Base-by-base conservation (phyloP, 2,888 invertebrate genomes). In the Euplexia lucipara region DNA sequence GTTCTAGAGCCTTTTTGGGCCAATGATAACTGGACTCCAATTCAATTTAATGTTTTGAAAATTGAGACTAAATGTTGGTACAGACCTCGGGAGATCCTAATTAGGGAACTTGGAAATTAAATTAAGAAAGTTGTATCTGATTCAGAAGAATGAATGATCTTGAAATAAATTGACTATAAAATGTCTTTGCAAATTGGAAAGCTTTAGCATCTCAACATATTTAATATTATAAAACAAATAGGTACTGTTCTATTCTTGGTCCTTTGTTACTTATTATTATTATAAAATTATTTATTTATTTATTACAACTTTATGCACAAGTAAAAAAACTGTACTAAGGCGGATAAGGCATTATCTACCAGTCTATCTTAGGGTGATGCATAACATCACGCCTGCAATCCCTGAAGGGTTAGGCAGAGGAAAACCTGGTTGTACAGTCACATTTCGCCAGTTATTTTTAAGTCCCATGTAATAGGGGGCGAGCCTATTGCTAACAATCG, bases 31-130 rank as follows among this genome's bases (percentile, higher is more conserved):
- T 75, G 39, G 18, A 54, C 42, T 60, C 22, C 22, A 22, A 42
- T 59, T 59, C 20, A 59, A 70, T 70, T 68, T 48, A 53, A 60
- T 75, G 67, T 56, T 75, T 53, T 41, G 30, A 22, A 30, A 54
- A 68, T 68, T 60, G 22, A 70, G 47, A 53, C 22, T 35, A 35
- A 57, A 48, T 41, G 18, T 59, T 44, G 59, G 7, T 14, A 48
- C 52, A 61, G 68, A 45, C 44, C 30, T 75, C 22, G 52, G n/a
- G 32, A 54, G 30, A 58, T 64, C 34, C 51, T 63, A 54, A 70
- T 59, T 47, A 59, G 51, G 54, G 42, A 76, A 73, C 51, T 58
- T 70, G 32, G 18, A 0, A 54, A 64, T 64, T 47, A n/a, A 54
- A 58, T 64, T 64, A 39, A 16, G 34, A 51, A 73, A 71, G 71